Conservation (phyloP, 2,888 invertebrate species). For the Tolmerus cingulatus region DNA sequence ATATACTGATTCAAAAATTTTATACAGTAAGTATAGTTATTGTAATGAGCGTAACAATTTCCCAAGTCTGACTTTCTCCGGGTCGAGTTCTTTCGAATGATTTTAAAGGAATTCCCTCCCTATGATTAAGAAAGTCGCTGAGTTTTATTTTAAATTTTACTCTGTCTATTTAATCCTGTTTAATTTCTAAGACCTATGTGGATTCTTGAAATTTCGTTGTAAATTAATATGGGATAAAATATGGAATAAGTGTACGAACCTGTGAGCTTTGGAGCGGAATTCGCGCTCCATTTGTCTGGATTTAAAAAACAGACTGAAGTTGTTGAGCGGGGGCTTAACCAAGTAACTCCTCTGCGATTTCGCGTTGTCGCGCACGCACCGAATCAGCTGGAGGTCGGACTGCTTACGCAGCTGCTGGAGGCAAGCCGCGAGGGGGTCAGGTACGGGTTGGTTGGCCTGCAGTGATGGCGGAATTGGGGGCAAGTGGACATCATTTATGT, state of each 20-base stretch:
- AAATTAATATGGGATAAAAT: neutral
- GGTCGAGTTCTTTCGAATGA: too few relatives aligned
- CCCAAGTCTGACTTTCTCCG: too few relatives aligned
- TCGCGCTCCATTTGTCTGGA: slow-evolving; percentile 80
- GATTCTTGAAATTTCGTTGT: neutral
- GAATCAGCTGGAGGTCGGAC: slow-evolving; percentile 87
- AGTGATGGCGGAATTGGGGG: slow-evolving; percentile 60
- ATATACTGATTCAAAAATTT: too few relatives aligned
- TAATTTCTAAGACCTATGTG: too few relatives aligned
- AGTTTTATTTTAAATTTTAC: too few relatives aligned
- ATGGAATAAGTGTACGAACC: slow-evolving; percentile 53
- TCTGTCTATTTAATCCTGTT: too few relatives aligned
- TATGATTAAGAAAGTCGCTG: too few relatives aligned
- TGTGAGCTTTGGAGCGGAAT: slow-evolving; percentile 84
- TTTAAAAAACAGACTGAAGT: slow-evolving; percentile 83
- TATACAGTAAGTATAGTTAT: too few relatives aligned
- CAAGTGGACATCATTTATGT: slow-evolving; percentile 59
- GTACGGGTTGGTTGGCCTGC: slow-evolving; percentile 60
- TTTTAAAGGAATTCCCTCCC: too few relatives aligned
- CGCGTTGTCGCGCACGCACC: slow-evolving; percentile 87
- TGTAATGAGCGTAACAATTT: too few relatives aligned
- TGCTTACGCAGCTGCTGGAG: slow-evolving; percentile 85
- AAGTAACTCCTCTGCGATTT: slow-evolving; percentile 83
- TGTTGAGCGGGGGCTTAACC: slow-evolving; percentile 84
- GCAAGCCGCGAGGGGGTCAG: slow-evolving; percentile 75